Evolutionary conservation across 1,140 invertebrate genomes (phyloP), one percentile per base, ranked within the genome.

Genomic region (Brachionus rubens): DNA sequence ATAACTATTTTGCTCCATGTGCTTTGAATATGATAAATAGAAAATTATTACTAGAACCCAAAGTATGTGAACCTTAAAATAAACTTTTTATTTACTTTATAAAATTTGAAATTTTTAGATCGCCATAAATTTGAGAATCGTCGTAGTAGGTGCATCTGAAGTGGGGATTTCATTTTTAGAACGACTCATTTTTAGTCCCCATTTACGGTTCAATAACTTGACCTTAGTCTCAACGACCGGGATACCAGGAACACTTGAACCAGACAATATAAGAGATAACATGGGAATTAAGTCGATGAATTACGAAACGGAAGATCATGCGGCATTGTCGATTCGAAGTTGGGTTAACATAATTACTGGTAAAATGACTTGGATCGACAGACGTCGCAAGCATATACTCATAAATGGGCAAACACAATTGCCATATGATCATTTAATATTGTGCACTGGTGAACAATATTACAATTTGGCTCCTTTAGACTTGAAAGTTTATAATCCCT

Each of bases 111-210:
- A n/a, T n/a, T 68, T 78, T n/a, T 59, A 85, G 83, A 81, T 83
- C 1, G 81, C 82, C n/a, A 83, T 85, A 41, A 85, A 85, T 81
- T 81, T 85, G 7, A 87, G 87, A 77, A 89, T 92, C 62, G 89
- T 91, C 0, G 87, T 91, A 5, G 87, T 91, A 0, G 91, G 91
- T 0, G 89, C 89, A 12, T 91, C 90, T 50, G 86, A 89, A 48
- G 89, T 89, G 7, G 89, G 88, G 1, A 81, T 91, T 3, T 59
- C 52, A 5, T 86, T 2, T 84, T 81, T 10, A 16, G n/a, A 77
- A 54, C 21, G 24, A 67, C 10, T 77, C 9, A 41, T 72, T 79
- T 79, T 65, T 78, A 84, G 83, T 78, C 83, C 84, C 9, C 82
- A 85, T 72, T 77, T 85, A 76, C 78, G 81, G 19, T 85, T 85